Evolutionary conservation across 2,113 vertebrate species (phyloP), one percentile per base, ranked within the genome.

Genomic region (Caloenas nicobarica): DNA sequence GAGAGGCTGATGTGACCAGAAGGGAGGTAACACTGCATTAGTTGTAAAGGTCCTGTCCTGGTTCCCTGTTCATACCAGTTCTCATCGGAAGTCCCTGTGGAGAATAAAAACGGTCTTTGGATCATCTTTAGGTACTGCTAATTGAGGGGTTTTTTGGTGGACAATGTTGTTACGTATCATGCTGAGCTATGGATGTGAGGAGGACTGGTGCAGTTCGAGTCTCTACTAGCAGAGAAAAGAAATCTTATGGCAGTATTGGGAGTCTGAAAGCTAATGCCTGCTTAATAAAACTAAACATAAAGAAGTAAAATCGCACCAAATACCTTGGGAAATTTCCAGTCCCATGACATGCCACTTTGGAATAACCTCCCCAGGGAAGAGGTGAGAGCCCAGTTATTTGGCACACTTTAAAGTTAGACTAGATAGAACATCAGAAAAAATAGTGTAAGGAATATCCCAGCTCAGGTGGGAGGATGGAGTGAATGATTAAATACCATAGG

Each of bases 401-500:
- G 33, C n/a, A n/a, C 9, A 38, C 53, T 91, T 79, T 87, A 57
- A 94, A 96, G 73, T 82, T 72, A 87, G 86, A 50, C 70, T 91
- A 65, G 56, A 36, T 36, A 80, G 86, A 93, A 61, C 53, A 79
- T 76, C 26, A 62, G 90, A 60, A 84, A 68, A 86, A 51, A 16
- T 7, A 62, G 36, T 2, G 1, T 69, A 61, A 93, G 88, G 77
- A 91, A 69, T 85, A 76, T 40, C 44, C 58, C 22, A 72, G 54
- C 78, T 96, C 65, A 91, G 73, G 87, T 91, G 94, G 85, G 90
- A 94, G 89, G 80, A 95, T 61, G 85, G 76, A 91, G 85, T 95
- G 79, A 94, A 95, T 93, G 62, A 93, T 96, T 93, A 89, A 96
- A 89, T 81, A 91, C 83, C 92, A 33, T 80, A 94, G 83, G 92